A percentile compares a stretch with the other conserved stretches of the same genome.
These are phyloP conservation scores for Chaenodraco wilsoni DNA, from an alignment of 2,797 vertebrate genomes.

Conservation along the genomic window DNA sequence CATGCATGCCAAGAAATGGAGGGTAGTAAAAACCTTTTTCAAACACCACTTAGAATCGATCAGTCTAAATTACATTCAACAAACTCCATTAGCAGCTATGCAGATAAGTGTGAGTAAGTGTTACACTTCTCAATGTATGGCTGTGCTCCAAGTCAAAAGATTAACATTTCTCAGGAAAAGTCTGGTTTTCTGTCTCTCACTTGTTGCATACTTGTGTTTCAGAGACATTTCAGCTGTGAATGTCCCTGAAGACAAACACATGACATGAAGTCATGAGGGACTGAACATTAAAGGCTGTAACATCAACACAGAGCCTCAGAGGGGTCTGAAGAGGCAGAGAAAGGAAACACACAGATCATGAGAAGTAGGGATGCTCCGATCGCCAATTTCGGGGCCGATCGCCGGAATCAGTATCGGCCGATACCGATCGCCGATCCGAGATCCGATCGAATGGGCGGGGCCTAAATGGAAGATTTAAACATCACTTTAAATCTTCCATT, in stretches of 20 bases:
- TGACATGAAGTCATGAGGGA: neutral
- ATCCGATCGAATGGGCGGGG: too few species aligned
- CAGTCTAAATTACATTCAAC: neutral
- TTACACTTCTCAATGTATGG: neutral
- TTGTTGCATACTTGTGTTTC: neutral
- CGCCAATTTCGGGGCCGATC: too few species aligned
- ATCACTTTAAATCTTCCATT: too few species aligned
- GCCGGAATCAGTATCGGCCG: too few species aligned
- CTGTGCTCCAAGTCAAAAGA: neutral
- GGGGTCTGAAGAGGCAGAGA: neutral
- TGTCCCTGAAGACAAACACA: constrained; percentile 2
- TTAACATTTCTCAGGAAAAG: neutral
- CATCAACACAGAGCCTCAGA: constrained; percentile 5
- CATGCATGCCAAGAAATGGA: too few species aligned
- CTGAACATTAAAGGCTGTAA: neutral
- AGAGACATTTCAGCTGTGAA: neutral
- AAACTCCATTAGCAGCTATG: too few species aligned
- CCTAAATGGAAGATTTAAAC: too few species aligned
- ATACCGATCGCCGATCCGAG: too few species aligned
- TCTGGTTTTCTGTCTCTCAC: neutral
- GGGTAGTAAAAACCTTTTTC: too few species aligned
- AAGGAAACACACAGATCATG: neutral
- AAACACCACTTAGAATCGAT: too few species aligned
- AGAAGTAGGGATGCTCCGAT: neutral
- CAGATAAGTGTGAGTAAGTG: neutral